Evolutionary conservation across 2,113 vertebrate species (phyloP), one percentile per base, ranked within the genome.

Genomic region (Chlorodrepanis virens): DNA sequence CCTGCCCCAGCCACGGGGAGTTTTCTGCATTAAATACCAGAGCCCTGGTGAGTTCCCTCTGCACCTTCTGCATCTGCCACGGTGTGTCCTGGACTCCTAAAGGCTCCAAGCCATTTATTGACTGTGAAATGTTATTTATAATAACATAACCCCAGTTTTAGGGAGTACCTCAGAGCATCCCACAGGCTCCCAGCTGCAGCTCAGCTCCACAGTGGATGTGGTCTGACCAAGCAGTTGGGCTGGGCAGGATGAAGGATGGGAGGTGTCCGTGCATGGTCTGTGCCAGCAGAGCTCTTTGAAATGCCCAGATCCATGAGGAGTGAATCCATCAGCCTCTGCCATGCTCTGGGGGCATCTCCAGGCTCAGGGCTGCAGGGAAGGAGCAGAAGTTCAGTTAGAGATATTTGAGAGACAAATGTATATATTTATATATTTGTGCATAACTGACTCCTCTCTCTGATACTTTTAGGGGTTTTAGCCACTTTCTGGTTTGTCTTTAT

Each of bases 11-110:
- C 52, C 8, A 0, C 5, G 47, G 23, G 16, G 14, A 57, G 9
- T 3, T 70, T 29, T 54, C 45, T 81, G 12, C 3, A 2, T 65
- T 81, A 42, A 3, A 3, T 5, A 4, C 6, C 35, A 18, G 27
- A 1, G 5, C n/a, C 11, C 50, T n/a, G 19, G 9, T 0, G 23
- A 56, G 53, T 22, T 93, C 68, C 64, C 20, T 53, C 33, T 76
- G 78, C 4, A 0, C 40, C 44, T 44, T 56, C 86, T 74, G 47
- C 11, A 24, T 25, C 68, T 56, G n/a, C 45, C 44, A 6, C 0
- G 0, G 5, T 14, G 11, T 72, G 24, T 17, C 5, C 67, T 15
- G 63, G 10, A 4, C 23, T 44, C 42, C 11, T 2, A 2, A 29
- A 61, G 15, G 29, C 14, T 20, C 11, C 7, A 1, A 15, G 17